Percentiles rank a stretch among this genome's conserved stretches.
phyloP scores from a whole-genome alignment of 2,888 invertebrate genomes.

The Anorthoa munda region DNA sequence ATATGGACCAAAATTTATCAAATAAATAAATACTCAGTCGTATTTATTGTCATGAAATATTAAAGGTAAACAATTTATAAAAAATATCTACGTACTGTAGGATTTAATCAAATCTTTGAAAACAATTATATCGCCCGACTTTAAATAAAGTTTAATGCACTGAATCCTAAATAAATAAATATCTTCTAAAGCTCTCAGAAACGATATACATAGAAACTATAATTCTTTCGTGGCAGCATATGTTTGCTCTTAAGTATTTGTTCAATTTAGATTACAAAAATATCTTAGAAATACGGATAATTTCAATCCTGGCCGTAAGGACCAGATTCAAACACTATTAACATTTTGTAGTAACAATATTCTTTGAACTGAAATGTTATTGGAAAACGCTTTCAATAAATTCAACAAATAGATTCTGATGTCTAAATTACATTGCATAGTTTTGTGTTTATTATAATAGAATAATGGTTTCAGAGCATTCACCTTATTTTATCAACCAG shows the following conservation, averaged over 20 bases:
- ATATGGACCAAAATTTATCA: background rate
- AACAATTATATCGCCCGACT: background rate
- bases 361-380: background rate
- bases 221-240: background rate
- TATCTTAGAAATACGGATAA: background rate
- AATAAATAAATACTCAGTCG: background rate
- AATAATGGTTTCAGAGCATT: background rate
- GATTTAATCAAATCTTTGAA: background rate
- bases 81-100: background rate
- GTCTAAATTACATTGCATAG: background rate
- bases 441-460: background rate
- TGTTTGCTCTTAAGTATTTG: conserved; percentile 9
- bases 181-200: background rate
- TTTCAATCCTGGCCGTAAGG: background rate
- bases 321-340: background rate
- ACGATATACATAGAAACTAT: background rate
- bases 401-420: background rate
- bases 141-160: conserved; percentile 14
- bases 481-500: background rate
- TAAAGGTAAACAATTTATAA: background rate
- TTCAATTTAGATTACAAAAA: conserved; percentile 1
- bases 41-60: background rate
- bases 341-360: background rate
- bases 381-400: background rate
- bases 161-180: conserved; percentile 32